Percentiles rank a stretch among this genome's conserved stretches.
Evolutionary conservation across 1,140 invertebrate genomes (phyloP).

Genomic region (Ostrea denselamellosa): DNA sequence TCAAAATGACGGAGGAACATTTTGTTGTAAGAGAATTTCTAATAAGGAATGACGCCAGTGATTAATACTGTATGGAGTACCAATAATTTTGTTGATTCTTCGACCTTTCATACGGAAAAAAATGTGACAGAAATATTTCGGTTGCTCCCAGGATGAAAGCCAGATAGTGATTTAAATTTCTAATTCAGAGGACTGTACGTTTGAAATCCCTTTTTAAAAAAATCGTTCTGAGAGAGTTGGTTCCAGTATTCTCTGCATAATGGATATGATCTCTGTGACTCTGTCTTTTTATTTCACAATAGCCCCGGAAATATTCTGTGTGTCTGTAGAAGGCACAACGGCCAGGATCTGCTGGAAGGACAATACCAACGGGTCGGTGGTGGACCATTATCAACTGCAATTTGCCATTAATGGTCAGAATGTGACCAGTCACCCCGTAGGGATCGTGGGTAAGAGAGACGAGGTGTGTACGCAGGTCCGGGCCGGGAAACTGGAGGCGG

Average conservation of each 20-base stretch:
- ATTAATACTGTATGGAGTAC: neutral
- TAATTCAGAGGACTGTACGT: neutral
- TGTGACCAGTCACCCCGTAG: conserved; percentile 50
- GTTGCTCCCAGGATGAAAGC: conserved; percentile 4
- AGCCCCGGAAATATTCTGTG: conserved; percentile 57
- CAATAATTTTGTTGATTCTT: neutral
- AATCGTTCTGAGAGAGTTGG: neutral
- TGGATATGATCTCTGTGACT: conserved; percentile 50
- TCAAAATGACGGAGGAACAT: neutral
- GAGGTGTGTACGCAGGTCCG: conserved; percentile 51
- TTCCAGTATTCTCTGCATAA: neutral
- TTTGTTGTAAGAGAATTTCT: neutral
- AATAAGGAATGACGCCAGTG: neutral
- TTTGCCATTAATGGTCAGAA: conserved; percentile 52
- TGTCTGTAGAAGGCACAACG: conserved; percentile 47
- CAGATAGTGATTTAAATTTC: neutral
- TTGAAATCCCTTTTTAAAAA: conserved; percentile 4
- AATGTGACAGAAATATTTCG: neutral
- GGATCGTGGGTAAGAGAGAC: conserved; percentile 51
- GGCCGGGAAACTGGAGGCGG: conserved; percentile 42
- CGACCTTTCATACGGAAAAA: neutral
- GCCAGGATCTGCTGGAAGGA: conserved; percentile 59
- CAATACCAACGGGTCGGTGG: conserved; percentile 48
- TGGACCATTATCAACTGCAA: conserved; percentile 53
- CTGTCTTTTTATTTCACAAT: conserved; percentile 53